Evolutionary conservation across 2,888 invertebrate genomes (phyloP), one percentile per base, ranked within the genome.

Genomic region (Cryptosula pallasiana): DNA sequence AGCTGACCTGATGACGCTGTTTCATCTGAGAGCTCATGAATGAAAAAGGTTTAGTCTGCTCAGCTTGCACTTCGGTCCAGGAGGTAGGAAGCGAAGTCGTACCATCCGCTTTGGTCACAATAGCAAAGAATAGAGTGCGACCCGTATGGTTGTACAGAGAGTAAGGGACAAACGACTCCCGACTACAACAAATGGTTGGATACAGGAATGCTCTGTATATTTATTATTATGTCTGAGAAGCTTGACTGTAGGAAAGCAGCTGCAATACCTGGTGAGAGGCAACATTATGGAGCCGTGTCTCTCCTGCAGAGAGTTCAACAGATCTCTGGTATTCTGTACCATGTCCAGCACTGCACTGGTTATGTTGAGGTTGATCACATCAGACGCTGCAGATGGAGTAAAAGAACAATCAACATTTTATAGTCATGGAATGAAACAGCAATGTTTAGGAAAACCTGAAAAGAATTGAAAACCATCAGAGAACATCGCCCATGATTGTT

Each of bases 91-190:
- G 63, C 9, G 63, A 63, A 2, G 27, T 27, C 2, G 27, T 63
- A 3, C 63, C 63, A 32, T 63, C 34, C 9, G 83, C 82, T 1
- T 84, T 82, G 69, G 92, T 90, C 70, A 92, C 88, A 0, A 94
- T 94, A 74, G 92, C 91, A 86, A 95, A 97, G 87, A 90, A 90
- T 27, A 98, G 87, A 23, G 89, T 88, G 72, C 91, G 91, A 0
- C 97, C 97, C 0, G 95, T 94, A 76, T 93, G 91, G 86, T 99
- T 99, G 80, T 91, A 90, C 74, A 99, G 87, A 13, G 94, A 92
- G 87, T 94, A 98, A 0, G 98, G 97, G 75, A 98, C 91, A 86
- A 98, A 98, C 1, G 97, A 95, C 32, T 91, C 90, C 71, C 95
- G 88, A 23, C 92, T 88, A 71, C 91, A 45, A 45, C 9, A 45